Evolutionary conservation across 2,113 vertebrate genomes (phyloP).

Genomic region (Acinonyx jubatus): DNA sequence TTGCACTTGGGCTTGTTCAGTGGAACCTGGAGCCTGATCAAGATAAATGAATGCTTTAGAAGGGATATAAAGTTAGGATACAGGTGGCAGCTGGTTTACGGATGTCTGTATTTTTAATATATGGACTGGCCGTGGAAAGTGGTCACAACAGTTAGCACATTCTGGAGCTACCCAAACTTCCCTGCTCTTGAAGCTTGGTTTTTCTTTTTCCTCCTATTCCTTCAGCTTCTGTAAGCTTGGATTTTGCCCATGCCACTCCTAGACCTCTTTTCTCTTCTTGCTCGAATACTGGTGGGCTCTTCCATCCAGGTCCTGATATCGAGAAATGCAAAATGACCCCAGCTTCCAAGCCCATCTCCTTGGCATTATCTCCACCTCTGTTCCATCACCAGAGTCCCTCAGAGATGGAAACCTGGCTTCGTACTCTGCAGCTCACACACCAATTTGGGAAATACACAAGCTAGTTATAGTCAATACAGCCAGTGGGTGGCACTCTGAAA

Average conservation of each 20-base stretch:
- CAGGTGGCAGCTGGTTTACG: not conserved
- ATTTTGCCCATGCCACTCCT: not conserved
- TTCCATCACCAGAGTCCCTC: not conserved
- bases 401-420: not conserved
- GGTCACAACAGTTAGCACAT: not conserved
- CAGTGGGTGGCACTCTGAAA: not conserved
- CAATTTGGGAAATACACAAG: not conserved
- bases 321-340: not conserved
- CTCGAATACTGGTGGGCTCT: not conserved
- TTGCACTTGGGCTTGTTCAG: not conserved
- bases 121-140: not conserved
- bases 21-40: not conserved
- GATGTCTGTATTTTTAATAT: not conserved
- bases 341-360: not conserved
- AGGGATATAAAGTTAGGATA: not conserved
- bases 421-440: not conserved
- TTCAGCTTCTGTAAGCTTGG: not conserved
- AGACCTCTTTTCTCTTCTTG: not conserved
- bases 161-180: not conserved
- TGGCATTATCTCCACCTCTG: not conserved
- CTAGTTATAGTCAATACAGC: not conserved
- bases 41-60: not conserved
- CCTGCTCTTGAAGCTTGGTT: not conserved
- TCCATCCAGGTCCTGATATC: not conserved
- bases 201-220: not conserved